Conservation (phyloP, 1,140 invertebrate species). For the Formica exsecta region DNA sequence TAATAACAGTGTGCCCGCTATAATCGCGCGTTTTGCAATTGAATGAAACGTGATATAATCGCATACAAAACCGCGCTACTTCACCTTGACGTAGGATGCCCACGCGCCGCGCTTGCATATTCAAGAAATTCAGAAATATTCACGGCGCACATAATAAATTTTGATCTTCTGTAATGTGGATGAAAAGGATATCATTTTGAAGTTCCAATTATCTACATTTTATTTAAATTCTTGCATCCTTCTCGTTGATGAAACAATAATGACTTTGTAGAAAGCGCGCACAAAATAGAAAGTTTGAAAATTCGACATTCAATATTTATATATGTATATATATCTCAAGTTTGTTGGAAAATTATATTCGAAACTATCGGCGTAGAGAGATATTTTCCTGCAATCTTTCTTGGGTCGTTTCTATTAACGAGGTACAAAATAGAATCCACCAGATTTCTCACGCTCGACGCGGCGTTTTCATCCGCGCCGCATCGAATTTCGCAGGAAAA, state of each 20-base stretch:
- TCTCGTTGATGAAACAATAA: not conserved
- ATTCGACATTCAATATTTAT: not conserved
- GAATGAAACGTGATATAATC: conserved; percentile 55
- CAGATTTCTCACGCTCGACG: conserved; percentile 14
- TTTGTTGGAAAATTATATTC: not conserved
- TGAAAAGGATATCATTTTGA: conserved; percentile 9
- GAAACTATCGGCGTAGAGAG: not conserved
- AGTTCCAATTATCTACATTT: not conserved
- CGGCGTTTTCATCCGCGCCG: conserved; percentile 12
- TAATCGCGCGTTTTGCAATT: conserved; percentile 58
- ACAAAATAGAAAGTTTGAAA: not conserved
- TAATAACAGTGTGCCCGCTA: conserved; percentile 55
- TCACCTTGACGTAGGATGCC: conserved; percentile 64
- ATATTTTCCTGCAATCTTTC: not conserved
- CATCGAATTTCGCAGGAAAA: conserved; percentile 44
- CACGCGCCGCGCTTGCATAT: conserved; percentile 63
- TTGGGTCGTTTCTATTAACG: not conserved
- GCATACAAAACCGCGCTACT: conserved; percentile 43
- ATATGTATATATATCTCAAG: not conserved
- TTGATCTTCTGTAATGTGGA: not conserved
- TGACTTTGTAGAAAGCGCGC: not conserved
- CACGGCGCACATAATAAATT: conserved; percentile 11
- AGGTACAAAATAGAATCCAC: not conserved
- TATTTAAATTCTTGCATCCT: not conserved
- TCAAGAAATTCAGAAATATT: conserved; percentile 66